These are phyloP conservation scores for Atherinomorus stipes DNA, from an alignment of 2,113 vertebrate genomes.

Conservation along the genomic window DNA sequence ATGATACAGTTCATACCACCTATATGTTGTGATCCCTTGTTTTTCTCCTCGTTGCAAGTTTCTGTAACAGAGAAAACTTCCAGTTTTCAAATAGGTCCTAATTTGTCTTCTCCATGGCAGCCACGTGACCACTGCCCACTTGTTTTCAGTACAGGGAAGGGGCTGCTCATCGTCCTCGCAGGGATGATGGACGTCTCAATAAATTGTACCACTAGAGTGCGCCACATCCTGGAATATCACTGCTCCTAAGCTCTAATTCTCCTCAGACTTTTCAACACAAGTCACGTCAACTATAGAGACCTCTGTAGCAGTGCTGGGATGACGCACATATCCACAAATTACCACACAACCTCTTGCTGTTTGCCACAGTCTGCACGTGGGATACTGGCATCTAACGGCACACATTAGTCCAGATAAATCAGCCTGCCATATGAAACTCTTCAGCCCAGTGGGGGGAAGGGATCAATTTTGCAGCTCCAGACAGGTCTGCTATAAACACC, in stretches of 20 bases:
- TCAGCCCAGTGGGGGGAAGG: background rate
- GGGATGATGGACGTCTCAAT: conserved; percentile 1
- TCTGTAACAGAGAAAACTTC: no score
- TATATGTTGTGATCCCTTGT: no score
- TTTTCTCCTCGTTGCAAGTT: background rate
- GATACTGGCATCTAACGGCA: background rate
- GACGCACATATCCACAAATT: conserved; percentile 69
- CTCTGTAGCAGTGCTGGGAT: conserved; percentile 26
- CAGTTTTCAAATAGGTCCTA: no score
- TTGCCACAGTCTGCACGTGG: background rate
- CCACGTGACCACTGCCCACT: conserved; percentile 1
- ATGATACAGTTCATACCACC: no score
- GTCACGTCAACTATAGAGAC: conserved; percentile 56
- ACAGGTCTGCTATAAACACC: conserved; percentile 1
- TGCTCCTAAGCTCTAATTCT: conserved; percentile 9
- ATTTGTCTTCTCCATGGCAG: conserved; percentile 13
- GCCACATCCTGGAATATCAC: conserved; percentile 35
- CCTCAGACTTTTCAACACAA: conserved; percentile 32
- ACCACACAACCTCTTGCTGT: conserved; percentile 4
- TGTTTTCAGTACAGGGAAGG: background rate
- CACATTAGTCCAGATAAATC: background rate
- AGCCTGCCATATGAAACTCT: background rate
- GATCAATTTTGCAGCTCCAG: conserved; percentile 33
- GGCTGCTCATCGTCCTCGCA: conserved; percentile 6
- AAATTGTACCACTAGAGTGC: conserved; percentile 56